Base-by-base conservation (phyloP, 2,113 vertebrate genomes). In the Aspiorhynchus laticeps region DNA sequence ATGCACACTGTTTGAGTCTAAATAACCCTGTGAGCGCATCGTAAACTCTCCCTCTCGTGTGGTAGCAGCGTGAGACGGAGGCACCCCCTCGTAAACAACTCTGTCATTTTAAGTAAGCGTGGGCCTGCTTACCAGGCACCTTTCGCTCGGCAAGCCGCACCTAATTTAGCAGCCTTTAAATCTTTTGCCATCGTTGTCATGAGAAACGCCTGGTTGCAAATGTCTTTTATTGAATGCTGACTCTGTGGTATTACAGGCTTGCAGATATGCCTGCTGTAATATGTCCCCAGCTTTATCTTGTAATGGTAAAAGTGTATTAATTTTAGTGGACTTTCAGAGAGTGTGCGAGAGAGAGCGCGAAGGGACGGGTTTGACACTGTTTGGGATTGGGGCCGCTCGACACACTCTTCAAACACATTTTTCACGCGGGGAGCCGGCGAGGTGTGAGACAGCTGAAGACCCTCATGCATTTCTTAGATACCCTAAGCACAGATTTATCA, bases 131-230 rank as follows among this genome's bases (percentile, higher is more conserved):
- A 96, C 92, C 94, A 90, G 93, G 95, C 95, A 95, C 93, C 94
- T 95, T 96, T 95, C 85, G 88, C 88, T 92, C 85, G 87, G 80
- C 90, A 90, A 95, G 94, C 95, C 91, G 91, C 93, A 94, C 94
- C 94, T 95, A 94, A 95, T 96, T 95, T 95, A 94, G 94, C 93
- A 92, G 93, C 95, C 93, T 96, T 95, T 96, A 96, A 96, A 96
- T 96, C 95, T 96, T 93, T 92, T 67, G 87, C 93, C 93, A 93
- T 91, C 93, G 92, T 94, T 94, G 94, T 95, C 91, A 92, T 92
- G 93, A 95, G 94, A 95, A 95, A 94, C 92, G 94, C 94, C 94
- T 90, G 94, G 93, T 95, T 96, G 95, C 95, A 96, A 95, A 96
- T 95, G 94, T 95, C 93, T 95, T 95, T 95, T 94, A 95, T 95